Evolutionary conservation across 2,888 invertebrate genomes (phyloP), one percentile per base, ranked within the genome.

Genomic region (Trachelus stipa): DNA sequence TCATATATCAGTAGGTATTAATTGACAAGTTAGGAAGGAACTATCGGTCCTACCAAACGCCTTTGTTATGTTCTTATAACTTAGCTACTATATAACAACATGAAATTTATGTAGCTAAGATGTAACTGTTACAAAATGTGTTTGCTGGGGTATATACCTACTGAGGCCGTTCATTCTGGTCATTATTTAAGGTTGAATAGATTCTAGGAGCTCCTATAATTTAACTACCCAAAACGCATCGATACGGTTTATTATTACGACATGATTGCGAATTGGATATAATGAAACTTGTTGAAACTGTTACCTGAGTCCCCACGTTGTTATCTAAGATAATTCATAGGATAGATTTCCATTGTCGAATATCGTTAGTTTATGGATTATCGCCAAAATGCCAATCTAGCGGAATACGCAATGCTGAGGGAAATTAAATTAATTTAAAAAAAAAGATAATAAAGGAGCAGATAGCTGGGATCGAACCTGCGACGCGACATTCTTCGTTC

Each of bases 221-320:
- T 73, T 75, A 76, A 31, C 31, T 73, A 34, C 74, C 71, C 31
- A 75, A 68, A 68, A 71, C 23, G 78, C 75, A 78, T 76, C 76
- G 68, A 73, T 71, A 33, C 75, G 35, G 34, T 76, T 35, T 76
- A 75, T 34, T 56, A 56, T 56, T 56, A 56, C 23, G 56, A 56
- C 6, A 9, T 15, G 73, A 76, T 71, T 71, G 35, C 75, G 68
- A 75, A 68, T 78, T 75, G 76, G 34, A 75, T 56, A 71, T 71
- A 56, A 78, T 78, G 77, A 79, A 77, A 83, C 81, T 85, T 84
- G 84, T 86, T 85, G 80, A 85, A 84, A 87, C 80, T 84, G 87
- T 88, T 87, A 88, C 85, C 85, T 84, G 86, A 86, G 79, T 79
- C 80, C 79, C 81, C 82, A 82, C 80, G 82, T 85, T 85, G 80